A percentile compares a stretch with the other conserved stretches of the same genome.
phyloP scores from a whole-genome alignment of 53 echinoderm and acorn worm genomes.

The Echinarachnius parma region DNA sequence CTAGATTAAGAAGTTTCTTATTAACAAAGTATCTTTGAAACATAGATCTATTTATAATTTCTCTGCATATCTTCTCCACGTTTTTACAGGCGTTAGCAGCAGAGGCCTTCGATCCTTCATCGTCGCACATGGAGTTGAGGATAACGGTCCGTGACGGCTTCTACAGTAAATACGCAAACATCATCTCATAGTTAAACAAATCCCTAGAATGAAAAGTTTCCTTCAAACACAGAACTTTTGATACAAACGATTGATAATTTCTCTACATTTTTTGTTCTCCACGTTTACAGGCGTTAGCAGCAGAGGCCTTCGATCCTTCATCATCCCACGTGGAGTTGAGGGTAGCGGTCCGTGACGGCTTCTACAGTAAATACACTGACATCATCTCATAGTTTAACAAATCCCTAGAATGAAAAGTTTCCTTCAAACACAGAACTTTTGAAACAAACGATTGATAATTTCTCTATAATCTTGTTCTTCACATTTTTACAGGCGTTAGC shows the following conservation, averaged over 20 bases:
- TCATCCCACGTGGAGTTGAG: slow-evolving; percentile 54
- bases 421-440: no score
- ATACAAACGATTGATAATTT: no score
- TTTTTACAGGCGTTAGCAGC: slow-evolving; percentile 70
- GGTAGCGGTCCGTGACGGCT: slow-evolving; percentile 71
- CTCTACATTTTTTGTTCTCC: no score
- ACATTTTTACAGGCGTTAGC: slow-evolving; percentile 65
- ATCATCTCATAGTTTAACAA: no score
- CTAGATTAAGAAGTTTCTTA: no score
- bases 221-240: no score
- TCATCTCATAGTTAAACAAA: no score
- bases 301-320: slow-evolving; percentile 64
- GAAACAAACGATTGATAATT: neutral
- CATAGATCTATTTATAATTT: no score
- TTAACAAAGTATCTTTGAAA: no score
- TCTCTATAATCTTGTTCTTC: slow-evolving; percentile 2
- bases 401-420: no score
- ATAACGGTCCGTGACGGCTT: slow-evolving; percentile 72
- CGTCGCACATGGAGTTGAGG: slow-evolving; percentile 51
- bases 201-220: no score
- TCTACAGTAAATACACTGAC: slow-evolving; percentile 69
- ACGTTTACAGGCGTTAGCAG: slow-evolving; percentile 66
- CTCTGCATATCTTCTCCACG: no score
- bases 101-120: slow-evolving; percentile 62
- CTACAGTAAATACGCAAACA: slow-evolving; percentile 67